Percentiles rank a stretch among this genome's conserved stretches.
Conservation (phyloP, 2,113 vertebrate genomes). For the crab-eating macaque (Macaca fascicularis) region T2T-MFA8v1.1 NC_088385.1:65782501-65783000, state of each 20-base stretch:
- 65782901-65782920: conserved; percentile 24
- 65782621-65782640: conserved; percentile 91
- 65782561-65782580: conserved; percentile 80
- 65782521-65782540: conserved; percentile 60
- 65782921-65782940: conserved; percentile 27
- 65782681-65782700: conserved; percentile 90
- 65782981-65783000: conserved; percentile 8
- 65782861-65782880: conserved; percentile 7
- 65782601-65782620: conserved; percentile 89
- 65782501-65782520: neutral
- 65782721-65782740: conserved; percentile 95
- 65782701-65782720: conserved; percentile 93
- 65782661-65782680: conserved; percentile 91
- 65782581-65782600: conserved; percentile 83
- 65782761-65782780: conserved; percentile 93
- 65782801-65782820: conserved; percentile 70
- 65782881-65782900: neutral
- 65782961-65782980: conserved; percentile 14
- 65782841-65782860: neutral
- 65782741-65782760: conserved; percentile 93
- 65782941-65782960: conserved; percentile 15
- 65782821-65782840: conserved; percentile 56
- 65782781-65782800: conserved; percentile 86
- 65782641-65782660: conserved; percentile 96
- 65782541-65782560: conserved; percentile 76